These are phyloP conservation scores for Drosophila limbata DNA, from an alignment of 2,888 invertebrate genomes.

Conservation along the genomic window DNA sequence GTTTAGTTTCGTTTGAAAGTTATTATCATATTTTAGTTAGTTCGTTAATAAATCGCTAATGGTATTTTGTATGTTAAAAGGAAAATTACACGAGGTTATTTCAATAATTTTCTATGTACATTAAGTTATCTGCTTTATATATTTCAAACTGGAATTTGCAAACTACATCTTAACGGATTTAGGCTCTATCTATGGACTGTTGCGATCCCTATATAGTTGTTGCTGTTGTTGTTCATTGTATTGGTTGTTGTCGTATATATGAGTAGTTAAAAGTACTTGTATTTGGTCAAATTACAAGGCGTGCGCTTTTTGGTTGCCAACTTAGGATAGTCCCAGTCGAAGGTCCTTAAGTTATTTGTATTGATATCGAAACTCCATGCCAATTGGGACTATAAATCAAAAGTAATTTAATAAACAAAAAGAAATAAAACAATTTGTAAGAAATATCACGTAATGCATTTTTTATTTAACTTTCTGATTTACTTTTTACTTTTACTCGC, in stretches of 20 bases:
- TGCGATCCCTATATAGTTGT: conserved; percentile 22
- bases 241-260: not conserved
- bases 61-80: conserved; percentile 61
- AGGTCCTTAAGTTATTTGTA: not conserved
- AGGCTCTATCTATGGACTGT: conserved; percentile 33
- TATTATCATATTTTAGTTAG: conserved; percentile 42
- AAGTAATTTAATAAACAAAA: conserved; percentile 19
- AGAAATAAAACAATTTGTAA: conserved; percentile 70
- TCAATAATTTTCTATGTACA: conserved; percentile 60
- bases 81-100: conserved; percentile 73
- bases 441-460: conserved; percentile 81
- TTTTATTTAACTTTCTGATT: conserved; percentile 65
- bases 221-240: conserved; percentile 17
- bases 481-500: conserved; percentile 33
- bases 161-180: conserved; percentile 21
- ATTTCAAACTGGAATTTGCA: conserved; percentile 16
- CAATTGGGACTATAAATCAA: conserved; percentile 16
- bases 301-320: conserved; percentile 34
- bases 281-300: conserved; percentile 74
- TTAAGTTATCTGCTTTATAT: conserved; percentile 24
- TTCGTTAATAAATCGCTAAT: conserved; percentile 63
- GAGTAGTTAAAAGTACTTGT: conserved; percentile 21
- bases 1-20: conserved; percentile 36
- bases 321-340: conserved; percentile 12
- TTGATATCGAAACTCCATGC: conserved; percentile 2